phyloP scores from a whole-genome alignment of 2,113 vertebrate species.

The Oryzias melastigma region DNA sequence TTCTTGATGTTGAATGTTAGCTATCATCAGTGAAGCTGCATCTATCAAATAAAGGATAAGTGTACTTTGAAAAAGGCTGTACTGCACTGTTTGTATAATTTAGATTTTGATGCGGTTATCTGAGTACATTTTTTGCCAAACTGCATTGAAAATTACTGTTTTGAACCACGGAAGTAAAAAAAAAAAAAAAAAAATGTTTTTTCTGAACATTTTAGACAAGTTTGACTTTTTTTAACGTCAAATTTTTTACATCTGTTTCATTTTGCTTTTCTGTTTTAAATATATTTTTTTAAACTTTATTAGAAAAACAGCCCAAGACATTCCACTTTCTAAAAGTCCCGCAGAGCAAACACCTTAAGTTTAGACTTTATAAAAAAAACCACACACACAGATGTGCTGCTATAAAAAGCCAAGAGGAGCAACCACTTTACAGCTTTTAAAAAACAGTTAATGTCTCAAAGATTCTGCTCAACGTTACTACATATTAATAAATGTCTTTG shows the following conservation, averaged over 20 bases:
- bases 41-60: background rate
- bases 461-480: background rate
- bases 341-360: background rate
- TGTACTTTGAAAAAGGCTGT: background rate
- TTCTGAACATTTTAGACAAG: too few relatives aligned
- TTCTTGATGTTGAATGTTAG: background rate
- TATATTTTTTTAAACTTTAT: too few relatives aligned
- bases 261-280: too few relatives aligned
- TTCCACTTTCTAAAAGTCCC: background rate
- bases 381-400: background rate
- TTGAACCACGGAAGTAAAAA: too few relatives aligned
- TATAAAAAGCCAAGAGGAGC: background rate
- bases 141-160: too few relatives aligned
- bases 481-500: background rate
- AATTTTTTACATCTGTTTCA: too few relatives aligned
- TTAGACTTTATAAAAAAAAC: too few relatives aligned
- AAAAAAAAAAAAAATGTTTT: too few relatives aligned
- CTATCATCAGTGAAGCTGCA: background rate
- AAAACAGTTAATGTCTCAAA: conserved; percentile 13
- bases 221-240: too few relatives aligned
- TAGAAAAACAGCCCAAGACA: background rate
- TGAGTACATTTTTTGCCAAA: background rate
- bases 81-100: background rate
- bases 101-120: background rate
- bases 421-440: conserved; percentile 15